These are phyloP conservation scores for Hydrochoerus hydrochaeris DNA, from an alignment of 2,113 vertebrate genomes.

Conservation along the genomic window DNA sequence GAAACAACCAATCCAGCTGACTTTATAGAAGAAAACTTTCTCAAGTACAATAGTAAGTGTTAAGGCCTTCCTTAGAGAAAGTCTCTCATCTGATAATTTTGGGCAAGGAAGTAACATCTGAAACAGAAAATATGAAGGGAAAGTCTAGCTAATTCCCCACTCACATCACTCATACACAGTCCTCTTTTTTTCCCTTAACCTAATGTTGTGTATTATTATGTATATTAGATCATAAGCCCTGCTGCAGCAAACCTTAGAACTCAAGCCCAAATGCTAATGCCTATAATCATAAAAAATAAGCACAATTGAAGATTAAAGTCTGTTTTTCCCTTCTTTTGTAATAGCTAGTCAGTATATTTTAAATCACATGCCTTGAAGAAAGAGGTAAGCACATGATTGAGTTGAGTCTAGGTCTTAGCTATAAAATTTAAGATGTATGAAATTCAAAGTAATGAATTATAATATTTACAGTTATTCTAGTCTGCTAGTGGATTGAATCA, in stretches of 20 bases:
- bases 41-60: constrained; percentile 33
- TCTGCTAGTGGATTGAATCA: neutral
- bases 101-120: constrained; percentile 20
- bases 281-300: neutral
- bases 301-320: constrained; percentile 10
- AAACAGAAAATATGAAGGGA: neutral
- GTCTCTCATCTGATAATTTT: neutral
- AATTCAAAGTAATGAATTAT: constrained; percentile 55
- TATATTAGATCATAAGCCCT: constrained; percentile 43
- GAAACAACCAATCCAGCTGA: constrained; percentile 7
- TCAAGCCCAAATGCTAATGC: constrained; percentile 24
- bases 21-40: constrained; percentile 64
- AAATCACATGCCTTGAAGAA: constrained; percentile 36
- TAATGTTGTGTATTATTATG: constrained; percentile 40
- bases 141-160: constrained; percentile 14
- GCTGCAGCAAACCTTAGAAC: constrained; percentile 25
- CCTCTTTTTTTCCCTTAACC: neutral
- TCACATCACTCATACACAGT: neutral
- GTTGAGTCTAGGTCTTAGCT: neutral
- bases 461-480: constrained; percentile 52
- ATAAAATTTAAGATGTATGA: constrained; percentile 34
- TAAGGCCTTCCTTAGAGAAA: constrained; percentile 39
- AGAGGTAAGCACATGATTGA: neutral
- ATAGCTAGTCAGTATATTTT: constrained; percentile 38
- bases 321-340: constrained; percentile 15